A percentile compares a stretch with the other conserved stretches of the same genome.
Evolutionary conservation across 2,797 vertebrate genomes (phyloP).

Genomic region (Varecia variegata): DNA sequence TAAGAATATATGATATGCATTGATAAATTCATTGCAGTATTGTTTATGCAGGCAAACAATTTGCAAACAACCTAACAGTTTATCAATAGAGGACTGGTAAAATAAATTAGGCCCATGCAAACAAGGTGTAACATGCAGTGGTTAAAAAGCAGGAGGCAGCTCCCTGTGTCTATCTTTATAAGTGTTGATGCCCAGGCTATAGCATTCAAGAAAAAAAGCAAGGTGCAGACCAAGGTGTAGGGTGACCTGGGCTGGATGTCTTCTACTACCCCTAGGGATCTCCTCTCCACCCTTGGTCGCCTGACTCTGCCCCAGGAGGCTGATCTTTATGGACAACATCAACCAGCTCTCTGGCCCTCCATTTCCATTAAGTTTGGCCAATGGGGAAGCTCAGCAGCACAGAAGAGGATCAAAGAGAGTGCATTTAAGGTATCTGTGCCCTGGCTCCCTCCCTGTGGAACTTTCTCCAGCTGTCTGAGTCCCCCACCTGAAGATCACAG

Average conservation of each 20-base stretch:
- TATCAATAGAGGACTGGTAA: background rate
- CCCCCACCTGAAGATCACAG: background rate
- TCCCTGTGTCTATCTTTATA: background rate
- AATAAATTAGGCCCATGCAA: background rate
- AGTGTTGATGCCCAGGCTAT: background rate
- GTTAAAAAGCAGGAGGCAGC: background rate
- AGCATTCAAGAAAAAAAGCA: background rate
- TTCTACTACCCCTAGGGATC: background rate
- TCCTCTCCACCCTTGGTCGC: background rate
- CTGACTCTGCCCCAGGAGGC: background rate
- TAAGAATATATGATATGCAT: background rate
- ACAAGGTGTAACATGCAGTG: background rate
- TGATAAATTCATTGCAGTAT: background rate
- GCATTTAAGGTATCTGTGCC: too few species aligned
- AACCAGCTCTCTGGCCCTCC: background rate
- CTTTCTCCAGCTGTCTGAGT: background rate
- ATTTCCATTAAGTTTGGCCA: background rate
- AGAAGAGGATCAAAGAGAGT: background rate
- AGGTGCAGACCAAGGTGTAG: background rate
- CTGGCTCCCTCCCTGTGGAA: background rate
- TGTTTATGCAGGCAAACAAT: background rate
- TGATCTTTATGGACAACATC: background rate
- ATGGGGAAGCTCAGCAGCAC: background rate
- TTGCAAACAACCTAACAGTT: background rate
- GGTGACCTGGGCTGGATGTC: background rate